phyloP scores from a whole-genome alignment of 35 echinoderm and acorn worm genomes.

The Chiridota heheva region DNA sequence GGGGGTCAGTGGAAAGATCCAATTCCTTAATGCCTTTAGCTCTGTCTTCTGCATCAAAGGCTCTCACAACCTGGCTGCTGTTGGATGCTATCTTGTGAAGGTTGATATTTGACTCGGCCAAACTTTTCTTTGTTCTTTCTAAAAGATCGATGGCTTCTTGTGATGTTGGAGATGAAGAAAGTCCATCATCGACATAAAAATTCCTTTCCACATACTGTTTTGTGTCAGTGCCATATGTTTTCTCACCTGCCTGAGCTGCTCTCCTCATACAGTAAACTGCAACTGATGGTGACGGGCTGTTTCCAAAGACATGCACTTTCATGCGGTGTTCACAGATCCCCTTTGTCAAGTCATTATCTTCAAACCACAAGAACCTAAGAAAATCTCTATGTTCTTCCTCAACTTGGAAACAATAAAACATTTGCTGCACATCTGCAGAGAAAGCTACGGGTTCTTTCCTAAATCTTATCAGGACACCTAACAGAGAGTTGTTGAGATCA shows the following conservation, averaged over 20 bases:
- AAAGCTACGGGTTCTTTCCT: conserved; percentile 28
- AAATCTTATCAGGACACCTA: conserved; percentile 33
- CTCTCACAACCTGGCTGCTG: conserved; percentile 40
- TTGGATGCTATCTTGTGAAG: conserved; percentile 73
- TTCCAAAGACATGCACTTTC: conserved; percentile 48
- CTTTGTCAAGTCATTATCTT: conserved; percentile 22
- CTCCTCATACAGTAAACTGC: conserved; percentile 24
- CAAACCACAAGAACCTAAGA: conserved; percentile 39
- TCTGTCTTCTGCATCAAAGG: conserved; percentile 39
- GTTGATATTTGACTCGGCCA: conserved; percentile 26
- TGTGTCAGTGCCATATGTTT: conserved; percentile 31
- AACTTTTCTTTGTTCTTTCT: conserved; percentile 24
- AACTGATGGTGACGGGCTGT: conserved; percentile 46
- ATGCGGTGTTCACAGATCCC: conserved; percentile 34
- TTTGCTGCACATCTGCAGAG: conserved; percentile 2
- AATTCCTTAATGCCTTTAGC: conserved; percentile 46
- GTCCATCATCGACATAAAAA: conserved; percentile 80
- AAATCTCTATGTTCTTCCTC: conserved; percentile 25
- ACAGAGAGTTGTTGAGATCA: conserved; percentile 19
- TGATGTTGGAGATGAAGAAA: conserved; percentile 24
- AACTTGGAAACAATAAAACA: conserved; percentile 38
- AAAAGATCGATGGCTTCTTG: conserved; percentile 39
- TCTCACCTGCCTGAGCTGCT: conserved; percentile 25
- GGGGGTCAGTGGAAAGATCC: conserved; percentile 12
- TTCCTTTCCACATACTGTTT: conserved; percentile 29